Evolutionary conservation across 2,113 vertebrate species (phyloP).

Genomic region (Cyrtonyx montezumae): DNA sequence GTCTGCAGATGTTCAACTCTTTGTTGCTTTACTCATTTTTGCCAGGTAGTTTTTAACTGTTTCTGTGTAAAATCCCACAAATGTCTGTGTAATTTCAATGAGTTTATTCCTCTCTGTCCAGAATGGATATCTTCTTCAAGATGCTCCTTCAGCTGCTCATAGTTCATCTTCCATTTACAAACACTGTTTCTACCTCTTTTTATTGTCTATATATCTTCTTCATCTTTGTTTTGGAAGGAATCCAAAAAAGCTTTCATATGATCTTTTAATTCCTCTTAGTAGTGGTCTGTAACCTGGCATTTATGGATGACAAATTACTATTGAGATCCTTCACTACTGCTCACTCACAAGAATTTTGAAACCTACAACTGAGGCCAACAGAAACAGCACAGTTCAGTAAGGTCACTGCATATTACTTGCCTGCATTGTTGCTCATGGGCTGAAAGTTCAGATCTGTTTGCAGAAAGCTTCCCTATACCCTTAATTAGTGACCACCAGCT

Average conservation of each 20-base stretch:
- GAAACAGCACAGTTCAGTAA: background rate
- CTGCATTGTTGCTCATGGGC: background rate
- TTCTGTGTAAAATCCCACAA: background rate
- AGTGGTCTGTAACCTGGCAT: background rate
- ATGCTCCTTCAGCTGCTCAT: background rate
- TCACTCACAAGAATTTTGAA: background rate
- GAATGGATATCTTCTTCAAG: constrained; percentile 19
- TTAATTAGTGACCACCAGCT: background rate
- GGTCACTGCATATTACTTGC: fast-evolving
- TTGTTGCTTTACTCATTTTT: background rate
- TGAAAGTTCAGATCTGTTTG: background rate
- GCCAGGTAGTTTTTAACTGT: background rate
- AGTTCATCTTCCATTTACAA: background rate
- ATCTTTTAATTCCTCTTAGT: background rate
- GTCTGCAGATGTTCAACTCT: background rate
- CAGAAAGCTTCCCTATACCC: background rate
- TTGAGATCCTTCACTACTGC: background rate
- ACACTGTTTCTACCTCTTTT: background rate
- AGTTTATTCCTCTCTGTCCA: background rate
- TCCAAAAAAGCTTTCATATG: background rate
- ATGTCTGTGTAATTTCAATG: background rate
- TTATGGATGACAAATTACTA: background rate
- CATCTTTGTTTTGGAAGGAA: background rate
- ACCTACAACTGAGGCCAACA: background rate
- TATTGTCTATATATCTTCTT: background rate